These are phyloP conservation scores for Sminthurides bifidus DNA, from an alignment of 1,140 invertebrate species.

Conservation along the genomic window DNA sequence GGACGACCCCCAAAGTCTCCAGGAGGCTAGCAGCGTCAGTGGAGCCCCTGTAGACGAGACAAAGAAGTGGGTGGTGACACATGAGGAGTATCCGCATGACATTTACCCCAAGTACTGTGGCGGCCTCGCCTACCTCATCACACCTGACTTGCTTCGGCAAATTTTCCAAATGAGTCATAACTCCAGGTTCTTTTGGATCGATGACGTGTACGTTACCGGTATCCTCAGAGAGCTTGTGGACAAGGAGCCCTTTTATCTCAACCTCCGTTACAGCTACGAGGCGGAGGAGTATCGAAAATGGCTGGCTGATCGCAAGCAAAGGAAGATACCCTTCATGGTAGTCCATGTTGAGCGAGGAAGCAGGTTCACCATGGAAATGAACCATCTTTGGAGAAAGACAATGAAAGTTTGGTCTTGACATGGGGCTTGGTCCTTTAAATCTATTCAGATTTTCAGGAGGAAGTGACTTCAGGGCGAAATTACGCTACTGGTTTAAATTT, in stretches of 20 bases:
- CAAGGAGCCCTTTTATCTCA: slow-evolving; percentile 36
- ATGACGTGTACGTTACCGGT: slow-evolving; percentile 44
- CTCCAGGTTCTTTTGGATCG: slow-evolving; percentile 42
- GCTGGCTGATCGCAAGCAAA: slow-evolving; percentile 24
- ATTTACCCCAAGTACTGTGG: slow-evolving; percentile 39
- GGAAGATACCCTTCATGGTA: slow-evolving; percentile 31
- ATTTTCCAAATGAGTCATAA: slow-evolving; percentile 34
- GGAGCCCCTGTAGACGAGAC: slow-evolving; percentile 6
- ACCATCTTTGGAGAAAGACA: slow-evolving; percentile 30
- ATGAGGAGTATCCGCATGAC: slow-evolving; percentile 33
- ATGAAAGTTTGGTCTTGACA: slow-evolving; percentile 24
- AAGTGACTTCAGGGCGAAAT: too few relatives aligned
- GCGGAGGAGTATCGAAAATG: slow-evolving; percentile 33
- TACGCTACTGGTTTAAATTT: too few relatives aligned
- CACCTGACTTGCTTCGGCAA: slow-evolving; percentile 48
- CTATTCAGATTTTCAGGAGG: too few relatives aligned
- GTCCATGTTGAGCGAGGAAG: slow-evolving; percentile 24
- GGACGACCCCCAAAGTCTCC: background rate
- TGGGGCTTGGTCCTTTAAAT: too few relatives aligned
- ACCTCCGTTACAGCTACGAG: slow-evolving; percentile 36
- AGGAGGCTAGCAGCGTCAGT: too few relatives aligned
- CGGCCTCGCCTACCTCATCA: slow-evolving; percentile 51
- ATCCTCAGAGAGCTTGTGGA: slow-evolving; percentile 35
- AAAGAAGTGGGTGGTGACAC: slow-evolving; percentile 38
- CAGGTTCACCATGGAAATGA: slow-evolving; percentile 28